Evolutionary conservation across 2,888 invertebrate genomes (phyloP).

Genomic region (Ceriagrion tenellum): DNA sequence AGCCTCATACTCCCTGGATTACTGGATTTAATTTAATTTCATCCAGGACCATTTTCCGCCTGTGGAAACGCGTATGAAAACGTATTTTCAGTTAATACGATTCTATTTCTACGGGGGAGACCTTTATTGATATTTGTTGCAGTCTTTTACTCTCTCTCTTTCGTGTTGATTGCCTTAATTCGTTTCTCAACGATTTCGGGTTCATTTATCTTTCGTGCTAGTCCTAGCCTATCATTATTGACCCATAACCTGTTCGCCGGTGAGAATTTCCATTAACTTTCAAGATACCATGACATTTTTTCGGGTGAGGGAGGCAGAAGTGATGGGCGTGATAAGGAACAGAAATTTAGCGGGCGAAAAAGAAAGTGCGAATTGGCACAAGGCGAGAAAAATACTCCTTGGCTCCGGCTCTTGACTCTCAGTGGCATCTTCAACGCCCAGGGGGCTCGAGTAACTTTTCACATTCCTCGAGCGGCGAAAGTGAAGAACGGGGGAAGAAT

Average conservation of each 20-base stretch:
- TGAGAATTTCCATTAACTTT: not conserved
- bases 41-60: not conserved
- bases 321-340: not conserved
- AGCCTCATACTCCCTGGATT: too few relatives aligned
- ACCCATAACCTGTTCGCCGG: not conserved
- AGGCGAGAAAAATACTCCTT: not conserved
- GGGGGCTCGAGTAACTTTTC: not conserved
- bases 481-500: not conserved
- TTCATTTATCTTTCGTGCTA: not conserved
- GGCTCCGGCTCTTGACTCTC: not conserved
- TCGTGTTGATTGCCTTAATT: not conserved
- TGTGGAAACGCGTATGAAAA: not conserved
- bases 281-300: not conserved
- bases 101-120: not conserved
- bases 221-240: not conserved
- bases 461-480: not conserved
- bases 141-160: not conserved
- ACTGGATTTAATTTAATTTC: too few relatives aligned
- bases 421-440: not conserved
- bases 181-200: not conserved
- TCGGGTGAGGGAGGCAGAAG: not conserved
- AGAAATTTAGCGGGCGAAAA: not conserved
- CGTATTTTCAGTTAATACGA: not conserved
- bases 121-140: not conserved
- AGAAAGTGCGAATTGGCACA: conserved; percentile 11